phyloP scores from a whole-genome alignment of 2,113 vertebrate genomes.

The Nerophis lumbriciformis region DNA sequence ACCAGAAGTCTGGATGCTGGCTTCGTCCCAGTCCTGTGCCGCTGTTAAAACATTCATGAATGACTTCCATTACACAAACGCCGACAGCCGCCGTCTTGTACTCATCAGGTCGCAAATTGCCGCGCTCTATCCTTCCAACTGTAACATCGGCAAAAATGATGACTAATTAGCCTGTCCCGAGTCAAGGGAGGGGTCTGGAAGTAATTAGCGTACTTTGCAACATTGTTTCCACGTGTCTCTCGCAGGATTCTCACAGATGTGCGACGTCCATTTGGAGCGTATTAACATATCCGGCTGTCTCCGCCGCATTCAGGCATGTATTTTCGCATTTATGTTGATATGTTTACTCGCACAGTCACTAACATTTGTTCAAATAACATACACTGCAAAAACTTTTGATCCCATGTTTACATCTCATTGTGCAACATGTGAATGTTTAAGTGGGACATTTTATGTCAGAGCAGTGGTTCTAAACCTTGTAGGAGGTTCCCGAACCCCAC shows the following conservation, averaged over 20 bases:
- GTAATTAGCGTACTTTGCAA: slow-evolving; percentile 69
- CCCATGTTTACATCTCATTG: too few relatives aligned
- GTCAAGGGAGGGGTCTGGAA: slow-evolving; percentile 56
- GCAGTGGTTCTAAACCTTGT: too few relatives aligned
- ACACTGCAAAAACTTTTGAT: too few relatives aligned
- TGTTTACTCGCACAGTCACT: too few relatives aligned
- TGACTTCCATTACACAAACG: slow-evolving; percentile 27
- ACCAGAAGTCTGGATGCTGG: slow-evolving; percentile 13
- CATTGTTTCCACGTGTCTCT: slow-evolving; percentile 62
- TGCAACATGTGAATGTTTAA: too few relatives aligned
- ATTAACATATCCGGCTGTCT: slow-evolving; percentile 57
- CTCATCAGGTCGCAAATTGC: slow-evolving; percentile 38
- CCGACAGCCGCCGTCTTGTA: slow-evolving; percentile 22
- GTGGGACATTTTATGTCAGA: too few relatives aligned
- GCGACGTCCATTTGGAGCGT: slow-evolving; percentile 60
- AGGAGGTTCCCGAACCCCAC: too few relatives aligned
- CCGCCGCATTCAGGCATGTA: slow-evolving; percentile 33
- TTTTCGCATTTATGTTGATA: too few relatives aligned
- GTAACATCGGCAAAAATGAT: slow-evolving; percentile 49
- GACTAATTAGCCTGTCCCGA: slow-evolving; percentile 53
- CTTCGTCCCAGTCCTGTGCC: slow-evolving; percentile 10
- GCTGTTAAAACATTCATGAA: slow-evolving; percentile 4
- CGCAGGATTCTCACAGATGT: slow-evolving; percentile 52
- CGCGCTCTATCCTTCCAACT: slow-evolving; percentile 35
- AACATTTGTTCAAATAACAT: too few relatives aligned